Conservation (phyloP, 2,113 vertebrate species). For the Lycaon pictus region DNA sequence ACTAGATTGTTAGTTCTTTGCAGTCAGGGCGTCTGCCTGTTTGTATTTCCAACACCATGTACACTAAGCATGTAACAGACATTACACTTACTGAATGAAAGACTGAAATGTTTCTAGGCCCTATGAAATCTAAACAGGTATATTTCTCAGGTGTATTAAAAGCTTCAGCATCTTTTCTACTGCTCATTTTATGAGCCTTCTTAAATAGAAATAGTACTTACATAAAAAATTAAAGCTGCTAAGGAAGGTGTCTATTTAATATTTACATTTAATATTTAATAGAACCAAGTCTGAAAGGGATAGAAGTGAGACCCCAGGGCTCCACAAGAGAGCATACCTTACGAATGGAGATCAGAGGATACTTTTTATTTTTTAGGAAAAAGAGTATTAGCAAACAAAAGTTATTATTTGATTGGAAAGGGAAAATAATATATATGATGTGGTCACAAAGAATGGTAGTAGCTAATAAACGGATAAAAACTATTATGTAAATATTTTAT, state of each 20-base stretch:
- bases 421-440: not conserved
- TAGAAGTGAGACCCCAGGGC: not conserved
- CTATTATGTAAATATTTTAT: not conserved
- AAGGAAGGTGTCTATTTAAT: not conserved
- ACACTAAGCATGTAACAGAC: not conserved
- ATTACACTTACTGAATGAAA: not conserved
- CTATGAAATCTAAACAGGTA: not conserved
- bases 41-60: not conserved
- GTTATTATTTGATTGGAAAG: not conserved
- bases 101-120: not conserved
- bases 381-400: not conserved
- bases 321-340: not conserved
- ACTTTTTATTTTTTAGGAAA: not conserved
- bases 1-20: not conserved
- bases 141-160: not conserved
- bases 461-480: constrained; percentile 1
- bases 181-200: not conserved
- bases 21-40: not conserved
- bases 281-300: not conserved
- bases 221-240: not conserved
- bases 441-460: not conserved
- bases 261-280: not conserved
- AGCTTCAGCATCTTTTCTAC: constrained; percentile 1
- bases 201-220: constrained; percentile 9
- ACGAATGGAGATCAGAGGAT: not conserved